These are phyloP conservation scores for Columba guinea DNA, from an alignment of 2,797 vertebrate species.

Conservation along the genomic window DNA sequence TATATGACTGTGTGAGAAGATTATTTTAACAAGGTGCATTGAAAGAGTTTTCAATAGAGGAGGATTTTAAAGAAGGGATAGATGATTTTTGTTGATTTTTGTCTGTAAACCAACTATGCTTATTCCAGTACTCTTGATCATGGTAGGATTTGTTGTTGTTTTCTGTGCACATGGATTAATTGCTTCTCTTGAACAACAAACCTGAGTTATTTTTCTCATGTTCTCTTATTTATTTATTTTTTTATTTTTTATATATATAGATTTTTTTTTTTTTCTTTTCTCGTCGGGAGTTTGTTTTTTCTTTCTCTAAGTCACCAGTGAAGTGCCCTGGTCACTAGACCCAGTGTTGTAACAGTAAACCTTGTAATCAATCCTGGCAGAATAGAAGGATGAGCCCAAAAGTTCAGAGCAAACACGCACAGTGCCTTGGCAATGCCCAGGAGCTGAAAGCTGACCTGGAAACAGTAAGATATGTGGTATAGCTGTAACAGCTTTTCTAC, in stretches of 20 bases:
- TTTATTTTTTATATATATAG: no score
- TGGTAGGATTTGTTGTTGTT: not conserved
- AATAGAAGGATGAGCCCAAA: conserved; percentile 21
- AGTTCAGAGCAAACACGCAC: not conserved
- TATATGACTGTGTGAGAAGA: not conserved
- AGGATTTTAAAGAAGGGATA: not conserved
- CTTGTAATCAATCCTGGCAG: conserved; percentile 48
- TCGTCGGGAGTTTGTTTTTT: not conserved
- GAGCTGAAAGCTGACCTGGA: conserved; percentile 55
- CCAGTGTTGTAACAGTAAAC: conserved; percentile 2
- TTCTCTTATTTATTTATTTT: not conserved
- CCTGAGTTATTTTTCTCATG: not conserved
- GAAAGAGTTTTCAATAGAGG: not conserved
- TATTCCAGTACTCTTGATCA: not conserved
- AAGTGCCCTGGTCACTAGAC: conserved; percentile 5
- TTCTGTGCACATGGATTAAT: not conserved
- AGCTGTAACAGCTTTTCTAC: not conserved
- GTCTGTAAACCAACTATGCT: not conserved
- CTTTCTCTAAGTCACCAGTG: not conserved
- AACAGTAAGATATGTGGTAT: not conserved
- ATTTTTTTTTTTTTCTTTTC: not conserved
- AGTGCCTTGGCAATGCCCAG: not conserved
- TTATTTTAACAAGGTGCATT: not conserved
- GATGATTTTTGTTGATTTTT: not conserved
- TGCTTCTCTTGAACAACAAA: not conserved